These are phyloP conservation scores for Schizothorax lantsangensis DNA, from an alignment of 2,797 vertebrate genomes.

Conservation along the genomic window DNA sequence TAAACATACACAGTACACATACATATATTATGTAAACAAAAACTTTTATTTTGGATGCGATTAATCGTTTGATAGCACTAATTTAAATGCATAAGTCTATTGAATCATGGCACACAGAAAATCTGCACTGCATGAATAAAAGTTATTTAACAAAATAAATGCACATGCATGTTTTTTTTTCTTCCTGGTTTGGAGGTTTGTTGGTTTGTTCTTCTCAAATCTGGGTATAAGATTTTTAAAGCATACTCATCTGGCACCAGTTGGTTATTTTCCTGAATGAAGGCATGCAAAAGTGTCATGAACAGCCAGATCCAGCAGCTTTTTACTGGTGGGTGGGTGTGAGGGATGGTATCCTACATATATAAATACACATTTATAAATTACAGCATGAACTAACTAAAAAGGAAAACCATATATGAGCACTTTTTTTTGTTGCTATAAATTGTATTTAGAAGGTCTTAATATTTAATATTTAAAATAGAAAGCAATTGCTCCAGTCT, in stretches of 20 bases:
- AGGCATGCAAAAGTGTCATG: constrained; percentile 27
- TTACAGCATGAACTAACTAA: no score
- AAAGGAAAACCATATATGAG: background rate
- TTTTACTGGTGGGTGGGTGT: constrained; percentile 71
- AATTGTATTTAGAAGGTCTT: background rate
- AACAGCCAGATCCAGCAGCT: constrained; percentile 64
- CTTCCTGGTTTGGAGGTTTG: constrained; percentile 60
- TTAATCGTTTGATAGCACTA: no score
- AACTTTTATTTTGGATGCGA: no score
- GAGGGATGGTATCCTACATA: no score
- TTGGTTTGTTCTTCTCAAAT: constrained; percentile 62
- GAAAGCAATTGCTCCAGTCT: background rate
- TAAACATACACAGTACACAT: no score
- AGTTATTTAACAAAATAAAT: background rate
- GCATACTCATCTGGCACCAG: constrained; percentile 72
- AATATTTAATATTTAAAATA: background rate
- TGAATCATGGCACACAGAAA: background rate
- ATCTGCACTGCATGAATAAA: background rate
- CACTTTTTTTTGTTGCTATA: background rate
- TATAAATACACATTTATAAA: no score
- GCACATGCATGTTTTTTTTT: background rate
- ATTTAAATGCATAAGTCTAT: no score
- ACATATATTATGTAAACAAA: no score
- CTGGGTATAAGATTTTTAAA: constrained; percentile 64
- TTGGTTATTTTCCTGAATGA: constrained; percentile 69